Base-by-base conservation (phyloP, 1,140 invertebrate species). In the Dufourea novaeangliae region DNA sequence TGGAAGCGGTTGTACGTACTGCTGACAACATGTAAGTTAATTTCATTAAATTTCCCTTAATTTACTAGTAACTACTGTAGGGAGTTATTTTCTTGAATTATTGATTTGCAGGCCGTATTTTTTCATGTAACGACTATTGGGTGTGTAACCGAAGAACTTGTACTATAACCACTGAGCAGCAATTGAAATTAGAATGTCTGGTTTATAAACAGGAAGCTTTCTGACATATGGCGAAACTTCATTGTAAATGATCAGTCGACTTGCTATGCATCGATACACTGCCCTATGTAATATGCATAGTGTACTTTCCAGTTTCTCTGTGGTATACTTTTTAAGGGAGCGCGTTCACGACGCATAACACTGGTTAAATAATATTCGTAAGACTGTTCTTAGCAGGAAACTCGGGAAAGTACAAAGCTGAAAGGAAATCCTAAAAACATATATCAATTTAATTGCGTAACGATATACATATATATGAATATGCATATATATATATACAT, bases 1-100 rank as follows among this genome's bases (percentile, higher is more conserved):
- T 92, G 10, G 91, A 91, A 52, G 85, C 91, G 17, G 91, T 89
- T 56, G 90, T 91, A 12, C 84, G 90, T 74, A 86, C 82, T 6
- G 71, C 87, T 6, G 90, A 91, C 57, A 84, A 84, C 44, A 80
- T 91, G 90, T 91, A 71, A 86, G 88, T 78, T 72, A 27, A 67
- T 72, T 72, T 20, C 44, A 37, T n/a, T 66, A 64, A 8, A 57
- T 54, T 70, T 72, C 44, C 11, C 34, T 71, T 82, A 67, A 50
- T 3, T 0, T 2, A 25, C 12, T 4, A 2, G 3, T 7, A 27
- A 10, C 22, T 25, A 4, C 39, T n/a, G 2, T 2, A 5, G 25
- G 22, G 2, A n/a, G 11, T 25, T 39, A 34, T 10, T 56, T 20
- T 14, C 11, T 32, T 39, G 1, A 76, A 12, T 63, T 1, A 22